These are phyloP conservation scores for Rhynchomys soricoides DNA, from an alignment of 2,113 vertebrate species.

Conservation along the genomic window DNA sequence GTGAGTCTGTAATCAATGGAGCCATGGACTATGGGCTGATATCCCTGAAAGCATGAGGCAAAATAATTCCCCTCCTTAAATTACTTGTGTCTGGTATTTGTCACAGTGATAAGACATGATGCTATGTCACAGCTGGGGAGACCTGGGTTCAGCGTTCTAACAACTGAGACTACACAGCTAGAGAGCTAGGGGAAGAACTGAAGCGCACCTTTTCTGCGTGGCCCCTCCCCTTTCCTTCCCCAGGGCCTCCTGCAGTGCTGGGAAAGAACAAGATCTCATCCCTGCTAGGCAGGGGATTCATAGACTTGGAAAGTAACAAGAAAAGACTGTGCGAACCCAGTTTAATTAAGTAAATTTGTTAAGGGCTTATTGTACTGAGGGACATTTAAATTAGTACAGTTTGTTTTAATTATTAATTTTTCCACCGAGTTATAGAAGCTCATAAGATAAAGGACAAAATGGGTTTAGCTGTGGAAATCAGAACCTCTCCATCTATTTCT, in stretches of 20 bases:
- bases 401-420: slow-evolving; percentile 60
- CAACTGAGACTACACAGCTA: background rate
- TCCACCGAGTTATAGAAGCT: background rate
- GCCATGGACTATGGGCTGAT: background rate
- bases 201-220: background rate
- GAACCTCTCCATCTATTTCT: background rate
- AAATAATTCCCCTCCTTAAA: background rate
- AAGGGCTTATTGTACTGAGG: background rate
- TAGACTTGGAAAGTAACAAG: background rate
- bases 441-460: background rate
- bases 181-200: no score
- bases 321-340: background rate
- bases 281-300: background rate
- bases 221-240: background rate
- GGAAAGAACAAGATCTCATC: background rate
- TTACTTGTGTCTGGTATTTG: background rate
- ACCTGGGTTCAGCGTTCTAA: background rate
- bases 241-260: background rate
- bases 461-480: background rate
- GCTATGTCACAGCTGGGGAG: background rate
- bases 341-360: slow-evolving; percentile 46
- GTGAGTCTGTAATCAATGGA: no score
- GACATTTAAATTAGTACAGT: background rate
- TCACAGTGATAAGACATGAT: background rate
- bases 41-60: background rate